Base-by-base conservation (phyloP, 2,797 vertebrate species). In the Typhlichthys subterraneus region DNA sequence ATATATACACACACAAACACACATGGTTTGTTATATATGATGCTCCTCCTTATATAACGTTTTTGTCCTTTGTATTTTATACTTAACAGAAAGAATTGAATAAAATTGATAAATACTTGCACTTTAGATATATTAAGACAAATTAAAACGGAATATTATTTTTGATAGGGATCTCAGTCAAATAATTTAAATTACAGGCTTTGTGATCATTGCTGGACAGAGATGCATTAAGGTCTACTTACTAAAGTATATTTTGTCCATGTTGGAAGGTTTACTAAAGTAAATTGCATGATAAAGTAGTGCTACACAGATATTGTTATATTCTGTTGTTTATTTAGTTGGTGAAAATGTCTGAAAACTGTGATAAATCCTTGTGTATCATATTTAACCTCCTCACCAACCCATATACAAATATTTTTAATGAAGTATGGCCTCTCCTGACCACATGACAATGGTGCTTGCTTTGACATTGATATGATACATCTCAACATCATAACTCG, bases 101-200 rank as follows among this genome's bases (percentile, higher is more conserved):
- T 92, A 90, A 90, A 92, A 92, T 85, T 89, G 88, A 93, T 91
- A 91, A 91, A 91, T 92, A 92, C 92, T 93, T 93, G 93, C 92
- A 94, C 93, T 93, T 93, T 94, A 94, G 92, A 93, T 93, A 93
- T 93, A 93, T 92, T 92, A 92, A 90, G 90, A 90, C 90, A 88
- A 91, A 86, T 79, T 85, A 91, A 90, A 89, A 89, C 92, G 88
- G 92, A 91, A 93, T 94, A 92, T 93, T 94, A 94, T 94, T 93
- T 94, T 94, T 94, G 91, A 94, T 94, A 94, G 91, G 90, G 92
- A 92, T 92, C 91, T 93, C 92, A 88, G 91, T 93, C 86, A 89
- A 91, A 91, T 86, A 90, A 82, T 91, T 91, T 92, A 91, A 87
- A 89, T 88, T 91, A 87, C 88, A 90, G 88, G 89, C 92, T 92